Evolutionary conservation across 2,888 invertebrate species (phyloP).

Genomic region (Uloborus plumipes): DNA sequence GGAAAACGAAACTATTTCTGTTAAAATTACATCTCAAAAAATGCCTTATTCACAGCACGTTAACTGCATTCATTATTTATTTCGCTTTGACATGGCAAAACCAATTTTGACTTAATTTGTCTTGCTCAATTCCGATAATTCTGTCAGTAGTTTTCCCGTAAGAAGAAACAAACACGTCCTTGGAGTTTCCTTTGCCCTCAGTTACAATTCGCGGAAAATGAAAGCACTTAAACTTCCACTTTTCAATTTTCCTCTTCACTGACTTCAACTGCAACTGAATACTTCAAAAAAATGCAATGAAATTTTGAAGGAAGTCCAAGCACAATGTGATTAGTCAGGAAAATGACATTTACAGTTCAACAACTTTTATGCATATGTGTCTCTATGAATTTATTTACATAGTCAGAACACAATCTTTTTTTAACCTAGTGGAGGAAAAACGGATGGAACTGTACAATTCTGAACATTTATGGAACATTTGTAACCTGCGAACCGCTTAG

Average conservation of each 20-base stretch:
- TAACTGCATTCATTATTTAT: too few relatives aligned
- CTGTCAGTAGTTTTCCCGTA: too few relatives aligned
- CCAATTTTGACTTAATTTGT: too few relatives aligned
- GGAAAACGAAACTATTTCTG: too few relatives aligned
- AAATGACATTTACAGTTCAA: slow-evolving; percentile 34
- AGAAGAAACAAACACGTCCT: background rate
- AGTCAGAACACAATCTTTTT: slow-evolving; percentile 2
- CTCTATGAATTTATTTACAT: slow-evolving; percentile 20
- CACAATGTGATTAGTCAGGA: slow-evolving; percentile 34
- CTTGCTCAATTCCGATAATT: too few relatives aligned
- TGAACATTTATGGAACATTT: slow-evolving; percentile 46
- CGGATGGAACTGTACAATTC: slow-evolving; percentile 1
- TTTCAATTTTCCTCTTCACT: slow-evolving; percentile 55
- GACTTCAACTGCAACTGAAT: slow-evolving; percentile 13
- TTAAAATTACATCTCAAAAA: too few relatives aligned
- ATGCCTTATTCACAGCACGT: too few relatives aligned
- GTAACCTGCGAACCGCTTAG: slow-evolving; percentile 35
- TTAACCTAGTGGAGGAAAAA: background rate
- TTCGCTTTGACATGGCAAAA: too few relatives aligned
- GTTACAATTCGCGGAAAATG: background rate
- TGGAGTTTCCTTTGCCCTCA: slow-evolving; percentile 1
- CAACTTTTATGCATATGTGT: slow-evolving; percentile 34
- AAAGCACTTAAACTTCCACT: slow-evolving; percentile 11
- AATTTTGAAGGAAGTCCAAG: slow-evolving; percentile 29
- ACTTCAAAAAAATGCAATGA: slow-evolving; percentile 20